Base-by-base conservation (phyloP, 2,888 invertebrate species). In the Julus scandinavius region DNA sequence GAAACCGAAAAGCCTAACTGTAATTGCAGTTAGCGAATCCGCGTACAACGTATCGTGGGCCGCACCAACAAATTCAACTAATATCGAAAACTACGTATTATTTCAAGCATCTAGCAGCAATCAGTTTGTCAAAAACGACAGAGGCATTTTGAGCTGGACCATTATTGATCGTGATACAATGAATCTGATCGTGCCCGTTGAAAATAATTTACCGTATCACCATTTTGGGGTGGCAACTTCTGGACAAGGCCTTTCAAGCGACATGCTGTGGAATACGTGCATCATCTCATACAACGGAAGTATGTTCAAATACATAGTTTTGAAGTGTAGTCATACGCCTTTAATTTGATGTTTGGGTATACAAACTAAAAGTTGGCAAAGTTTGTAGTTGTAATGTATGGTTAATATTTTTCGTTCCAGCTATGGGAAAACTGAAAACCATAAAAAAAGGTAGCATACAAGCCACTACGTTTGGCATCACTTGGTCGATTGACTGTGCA, bases 171-270 rank as follows among this genome's bases (percentile, higher is more conserved):
- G 93, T 90, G 92, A 94, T 92, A 92, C 93, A 91, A 93, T 91
- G 20, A 91, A 92, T 49, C 92, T 94, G 91, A 94, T 95, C 85
- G 93, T 95, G 90, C 94, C 94, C 41, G 93, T 94, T 89, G 93
- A 93, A 90, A 94, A 94, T 88, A 93, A 93, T 89, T 92, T 92
- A 88, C 94, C 58, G 13, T 87, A 94, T 54, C 95, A 94, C 91
- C 96, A 94, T 91, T 96, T 97, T 93, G 97, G 97, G 1, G 96
- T 97, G 89, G 95, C 97, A 6, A 96, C 96, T 0, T 96, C 97
- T 91, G 95, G 94, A 83, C 92, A 93, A 0, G 92, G 38, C 4
- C 94, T 93, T 89, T 96, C 96, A 90, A 96, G 96, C 91, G 97
- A 97, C 0, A 96, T 97, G 95, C 94, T 95, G 15, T 97, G 97